Percentiles rank a stretch among this genome's conserved stretches.
phyloP scores from a whole-genome alignment of 2,888 invertebrate species.

The Ormyrus rosae region DNA sequence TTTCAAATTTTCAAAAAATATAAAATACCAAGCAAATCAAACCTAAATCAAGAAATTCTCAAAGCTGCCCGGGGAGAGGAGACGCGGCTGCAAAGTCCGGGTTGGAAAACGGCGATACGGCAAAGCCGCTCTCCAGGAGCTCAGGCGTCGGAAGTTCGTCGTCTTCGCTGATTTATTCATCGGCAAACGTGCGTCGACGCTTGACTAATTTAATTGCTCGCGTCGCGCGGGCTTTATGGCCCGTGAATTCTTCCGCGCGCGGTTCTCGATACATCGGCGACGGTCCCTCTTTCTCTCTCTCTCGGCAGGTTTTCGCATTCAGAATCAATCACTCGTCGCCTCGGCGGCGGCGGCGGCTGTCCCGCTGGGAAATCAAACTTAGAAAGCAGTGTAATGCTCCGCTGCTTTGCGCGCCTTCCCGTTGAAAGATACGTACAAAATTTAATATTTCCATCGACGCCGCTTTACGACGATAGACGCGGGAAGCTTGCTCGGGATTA shows the following conservation, averaged over 20 bases:
- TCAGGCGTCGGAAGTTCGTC: not conserved
- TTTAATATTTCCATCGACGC: too few relatives aligned
- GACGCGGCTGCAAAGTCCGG: too few relatives aligned
- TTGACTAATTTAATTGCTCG: constrained; percentile 30
- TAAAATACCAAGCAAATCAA: too few relatives aligned
- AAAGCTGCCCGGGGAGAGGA: too few relatives aligned
- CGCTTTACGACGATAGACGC: not conserved
- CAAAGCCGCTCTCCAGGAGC: too few relatives aligned
- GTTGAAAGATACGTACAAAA: too few relatives aligned
- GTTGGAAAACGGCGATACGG: too few relatives aligned
- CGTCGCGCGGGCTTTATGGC: constrained; percentile 8
- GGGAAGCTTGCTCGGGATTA: not conserved
- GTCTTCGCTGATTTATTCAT: constrained; percentile 27
- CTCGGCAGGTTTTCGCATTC: not conserved
- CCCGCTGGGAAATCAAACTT: not conserved
- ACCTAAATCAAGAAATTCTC: too few relatives aligned
- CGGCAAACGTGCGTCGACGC: constrained; percentile 24
- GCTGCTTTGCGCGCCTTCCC: too few relatives aligned
- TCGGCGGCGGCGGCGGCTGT: not conserved
- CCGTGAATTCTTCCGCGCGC: constrained; percentile 16
- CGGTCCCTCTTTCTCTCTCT: too few relatives aligned
- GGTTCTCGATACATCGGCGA: not conserved
- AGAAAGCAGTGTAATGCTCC: not conserved
- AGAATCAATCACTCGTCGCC: constrained; percentile 15
- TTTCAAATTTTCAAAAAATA: too few relatives aligned